A percentile compares a stretch with the other conserved stretches of the same genome.
phyloP scores from a whole-genome alignment of 2,888 invertebrate species.

The Leptopterna dolabrata region DNA sequence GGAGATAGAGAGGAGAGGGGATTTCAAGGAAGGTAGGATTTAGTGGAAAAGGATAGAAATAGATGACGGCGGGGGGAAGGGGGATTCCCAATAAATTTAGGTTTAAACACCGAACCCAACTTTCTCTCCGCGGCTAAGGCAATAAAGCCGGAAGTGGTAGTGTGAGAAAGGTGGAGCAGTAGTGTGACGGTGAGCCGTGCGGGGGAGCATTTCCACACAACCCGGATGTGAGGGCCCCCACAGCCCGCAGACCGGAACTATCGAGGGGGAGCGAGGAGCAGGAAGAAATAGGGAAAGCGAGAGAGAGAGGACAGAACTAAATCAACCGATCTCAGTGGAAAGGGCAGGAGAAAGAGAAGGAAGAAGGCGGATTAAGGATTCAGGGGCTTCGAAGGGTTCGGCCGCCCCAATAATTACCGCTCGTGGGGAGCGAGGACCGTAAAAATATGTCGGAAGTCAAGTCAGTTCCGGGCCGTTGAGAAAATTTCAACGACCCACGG shows the following conservation, averaged over 20 bases:
- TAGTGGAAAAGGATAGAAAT: background rate
- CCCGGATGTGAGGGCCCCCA: slow-evolving; percentile 23
- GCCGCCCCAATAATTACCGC: background rate
- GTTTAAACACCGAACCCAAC: slow-evolving; percentile 49
- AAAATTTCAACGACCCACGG: background rate
- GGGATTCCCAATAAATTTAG: slow-evolving; percentile 49
- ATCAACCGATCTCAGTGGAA: slow-evolving; percentile 10
- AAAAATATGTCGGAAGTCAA: slow-evolving; percentile 3
- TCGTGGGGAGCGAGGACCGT: background rate
- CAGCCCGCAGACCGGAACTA: slow-evolving; percentile 31
- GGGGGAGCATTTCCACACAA: background rate
- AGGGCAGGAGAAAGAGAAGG: background rate
- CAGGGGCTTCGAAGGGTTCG: background rate
- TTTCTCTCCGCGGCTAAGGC: slow-evolving; percentile 25
- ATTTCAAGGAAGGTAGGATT: background rate
- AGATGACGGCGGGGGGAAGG: background rate
- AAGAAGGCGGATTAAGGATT: slow-evolving; percentile 2
- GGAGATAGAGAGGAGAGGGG: slow-evolving; percentile 2
- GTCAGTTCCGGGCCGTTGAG: background rate
- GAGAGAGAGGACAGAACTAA: background rate
- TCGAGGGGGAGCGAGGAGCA: background rate
- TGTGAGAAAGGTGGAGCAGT: background rate
- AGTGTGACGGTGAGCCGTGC: background rate
- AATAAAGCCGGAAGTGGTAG: slow-evolving; percentile 47
- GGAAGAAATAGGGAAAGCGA: background rate